Conservation (phyloP, 2,113 vertebrate genomes). For the Thermophis baileyi region DNA sequence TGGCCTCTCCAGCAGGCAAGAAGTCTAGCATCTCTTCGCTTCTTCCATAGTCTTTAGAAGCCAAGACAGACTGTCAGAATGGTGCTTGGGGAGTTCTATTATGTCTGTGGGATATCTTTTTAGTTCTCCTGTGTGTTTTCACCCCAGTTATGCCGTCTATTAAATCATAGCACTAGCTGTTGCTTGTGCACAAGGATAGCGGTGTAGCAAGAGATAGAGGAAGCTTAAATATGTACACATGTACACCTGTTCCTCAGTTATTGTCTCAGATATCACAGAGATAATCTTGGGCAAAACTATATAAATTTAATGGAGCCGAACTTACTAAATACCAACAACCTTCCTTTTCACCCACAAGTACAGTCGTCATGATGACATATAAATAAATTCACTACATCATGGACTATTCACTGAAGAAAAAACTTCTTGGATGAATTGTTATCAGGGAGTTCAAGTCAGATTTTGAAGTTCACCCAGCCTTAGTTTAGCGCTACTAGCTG, state of each 20-base stretch:
- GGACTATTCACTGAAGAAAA: not conserved
- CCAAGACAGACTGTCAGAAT: not conserved
- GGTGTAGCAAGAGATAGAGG: not conserved
- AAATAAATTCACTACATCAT: not conserved
- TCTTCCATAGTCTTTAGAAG: not conserved
- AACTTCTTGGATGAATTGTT: not conserved
- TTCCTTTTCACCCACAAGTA: not conserved
- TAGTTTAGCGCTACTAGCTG: not conserved
- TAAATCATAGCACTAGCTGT: not conserved
- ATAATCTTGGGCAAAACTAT: not conserved
- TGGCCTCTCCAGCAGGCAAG: not conserved
- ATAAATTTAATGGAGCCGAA: not conserved
- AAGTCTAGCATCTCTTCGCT: not conserved
- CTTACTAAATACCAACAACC: not conserved
- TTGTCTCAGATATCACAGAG: not conserved
- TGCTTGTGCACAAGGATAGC: not conserved
- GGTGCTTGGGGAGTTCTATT: not conserved
- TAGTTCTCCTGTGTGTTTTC: not conserved
- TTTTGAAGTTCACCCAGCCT: not conserved
- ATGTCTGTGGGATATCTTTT: not conserved
- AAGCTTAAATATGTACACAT: not conserved
- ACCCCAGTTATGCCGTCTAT: not conserved
- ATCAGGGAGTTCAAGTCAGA: not conserved
- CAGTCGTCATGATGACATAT: not conserved
- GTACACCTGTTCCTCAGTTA: not conserved